A percentile compares a stretch with the other conserved stretches of the same genome.
Evolutionary conservation across 2,888 invertebrate species (phyloP).

Genomic region (Andrena camellia): DNA sequence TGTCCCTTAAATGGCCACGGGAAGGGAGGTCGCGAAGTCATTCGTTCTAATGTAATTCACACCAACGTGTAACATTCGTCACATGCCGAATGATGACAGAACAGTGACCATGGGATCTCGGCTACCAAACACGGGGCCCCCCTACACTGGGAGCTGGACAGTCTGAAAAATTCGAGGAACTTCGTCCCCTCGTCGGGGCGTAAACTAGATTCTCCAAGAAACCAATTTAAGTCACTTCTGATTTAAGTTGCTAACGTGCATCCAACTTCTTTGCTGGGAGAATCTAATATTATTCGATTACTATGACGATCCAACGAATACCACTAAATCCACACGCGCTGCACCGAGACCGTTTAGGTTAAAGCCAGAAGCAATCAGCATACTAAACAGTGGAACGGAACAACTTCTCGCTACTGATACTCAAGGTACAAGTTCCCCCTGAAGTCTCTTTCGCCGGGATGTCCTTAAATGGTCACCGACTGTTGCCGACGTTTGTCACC

Average conservation of each 20-base stretch:
- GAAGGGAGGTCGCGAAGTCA: conserved; percentile 65
- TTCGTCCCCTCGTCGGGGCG: background rate
- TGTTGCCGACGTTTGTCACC: conserved; percentile 20
- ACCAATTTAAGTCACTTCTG: background rate
- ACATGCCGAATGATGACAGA: conserved; percentile 66
- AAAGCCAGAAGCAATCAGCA: too few species aligned
- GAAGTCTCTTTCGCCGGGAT: background rate
- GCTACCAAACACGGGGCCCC: conserved; percentile 22
- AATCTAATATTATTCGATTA: too few species aligned
- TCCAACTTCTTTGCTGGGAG: too few species aligned
- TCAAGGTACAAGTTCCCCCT: background rate
- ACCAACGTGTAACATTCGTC: conserved; percentile 77
- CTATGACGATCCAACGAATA: too few species aligned
- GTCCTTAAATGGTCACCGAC: background rate
- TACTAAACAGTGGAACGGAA: background rate
- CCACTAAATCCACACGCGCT: too few species aligned
- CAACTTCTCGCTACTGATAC: background rate
- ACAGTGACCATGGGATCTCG: conserved; percentile 41
- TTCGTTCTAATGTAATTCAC: conserved; percentile 76
- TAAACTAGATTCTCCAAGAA: background rate
- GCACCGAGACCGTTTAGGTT: too few species aligned
- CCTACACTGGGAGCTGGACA: background rate
- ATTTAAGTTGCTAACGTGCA: background rate
- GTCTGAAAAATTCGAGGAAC: conserved; percentile 46
- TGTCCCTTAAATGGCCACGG: conserved; percentile 64